Evolutionary conservation across 2,113 vertebrate genomes (phyloP).

Genomic region (Amphilophus citrinellus): DNA sequence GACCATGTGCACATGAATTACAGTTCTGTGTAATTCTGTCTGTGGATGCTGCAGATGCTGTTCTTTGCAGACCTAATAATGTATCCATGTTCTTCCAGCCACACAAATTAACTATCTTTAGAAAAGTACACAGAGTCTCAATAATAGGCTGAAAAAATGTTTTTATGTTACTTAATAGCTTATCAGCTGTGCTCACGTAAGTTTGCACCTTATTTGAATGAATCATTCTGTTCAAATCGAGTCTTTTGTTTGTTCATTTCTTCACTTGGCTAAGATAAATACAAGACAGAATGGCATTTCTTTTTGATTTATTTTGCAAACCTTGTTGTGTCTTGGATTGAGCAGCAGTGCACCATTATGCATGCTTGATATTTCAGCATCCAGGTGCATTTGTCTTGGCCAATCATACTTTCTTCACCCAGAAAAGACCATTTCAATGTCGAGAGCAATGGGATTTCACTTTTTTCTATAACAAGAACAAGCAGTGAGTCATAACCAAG

Average conservation of each 20-base stretch:
- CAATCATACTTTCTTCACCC: not conserved
- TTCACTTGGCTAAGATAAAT: not conserved
- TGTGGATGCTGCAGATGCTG: conserved; percentile 29
- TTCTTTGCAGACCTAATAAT: conserved; percentile 11
- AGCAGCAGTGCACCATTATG: not conserved
- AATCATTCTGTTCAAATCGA: not conserved
- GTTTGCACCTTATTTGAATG: not conserved
- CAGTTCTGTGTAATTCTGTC: conserved; percentile 16
- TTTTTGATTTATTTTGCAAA: not conserved
- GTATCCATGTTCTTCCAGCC: not conserved
- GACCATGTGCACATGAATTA: not conserved
- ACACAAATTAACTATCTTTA: conserved; percentile 38
- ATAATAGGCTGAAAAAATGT: conserved; percentile 2
- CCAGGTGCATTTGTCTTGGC: not conserved
- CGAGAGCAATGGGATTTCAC: not conserved
- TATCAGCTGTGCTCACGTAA: conserved; percentile 17
- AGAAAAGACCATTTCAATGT: not conserved
- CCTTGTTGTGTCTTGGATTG: not conserved
- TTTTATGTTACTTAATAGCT: not conserved
- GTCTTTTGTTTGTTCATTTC: not conserved
- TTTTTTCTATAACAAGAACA: not conserved
- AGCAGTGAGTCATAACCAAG: not conserved
- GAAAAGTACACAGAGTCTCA: conserved; percentile 44
- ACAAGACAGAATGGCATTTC: not conserved
- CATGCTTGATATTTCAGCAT: not conserved